Evolutionary conservation across 2,888 invertebrate species (phyloP).

Genomic region (Leptopilina myrica): DNA sequence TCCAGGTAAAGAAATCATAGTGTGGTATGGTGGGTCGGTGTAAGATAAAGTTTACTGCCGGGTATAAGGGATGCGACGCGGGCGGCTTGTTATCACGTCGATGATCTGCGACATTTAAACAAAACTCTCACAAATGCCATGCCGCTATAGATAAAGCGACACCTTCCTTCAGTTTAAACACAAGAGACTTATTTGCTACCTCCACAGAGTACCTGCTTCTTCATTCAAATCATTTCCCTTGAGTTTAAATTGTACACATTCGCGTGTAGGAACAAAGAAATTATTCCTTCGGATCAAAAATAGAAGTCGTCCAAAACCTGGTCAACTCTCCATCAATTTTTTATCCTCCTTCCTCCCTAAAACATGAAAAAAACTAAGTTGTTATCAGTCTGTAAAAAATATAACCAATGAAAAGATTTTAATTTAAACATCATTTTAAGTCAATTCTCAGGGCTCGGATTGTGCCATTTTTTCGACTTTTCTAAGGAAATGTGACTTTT

Average conservation of each 20-base stretch:
- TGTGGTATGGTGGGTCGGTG: constrained; percentile 59
- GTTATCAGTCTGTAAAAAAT: no score
- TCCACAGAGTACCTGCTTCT: constrained; percentile 16
- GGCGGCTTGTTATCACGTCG: constrained; percentile 65
- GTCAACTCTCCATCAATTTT: no score
- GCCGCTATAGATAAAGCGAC: constrained; percentile 61
- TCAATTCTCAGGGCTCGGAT: no score
- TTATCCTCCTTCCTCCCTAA: no score
- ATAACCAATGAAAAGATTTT: no score
- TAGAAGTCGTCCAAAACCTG: no score
- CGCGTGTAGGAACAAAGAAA: no score
- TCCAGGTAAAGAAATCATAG: constrained; percentile 60
- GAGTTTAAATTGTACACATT: background rate
- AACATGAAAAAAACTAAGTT: no score
- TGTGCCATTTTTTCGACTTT: no score
- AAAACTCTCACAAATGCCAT: constrained; percentile 59
- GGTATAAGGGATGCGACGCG: constrained; percentile 63
- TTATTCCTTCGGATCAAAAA: no score
- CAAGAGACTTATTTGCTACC: constrained; percentile 34
- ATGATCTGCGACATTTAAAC: constrained; percentile 68
- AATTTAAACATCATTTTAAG: no score
- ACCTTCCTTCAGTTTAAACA: constrained; percentile 57
- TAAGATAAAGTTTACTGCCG: constrained; percentile 65
- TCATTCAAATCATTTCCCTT: constrained; percentile 7
- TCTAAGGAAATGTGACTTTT: no score